Percentiles rank a stretch among this genome's conserved stretches.
These are phyloP conservation scores for Acipenser oxyrinchus DNA, from an alignment of 2,797 vertebrate species.

Conservation along the genomic window DNA sequence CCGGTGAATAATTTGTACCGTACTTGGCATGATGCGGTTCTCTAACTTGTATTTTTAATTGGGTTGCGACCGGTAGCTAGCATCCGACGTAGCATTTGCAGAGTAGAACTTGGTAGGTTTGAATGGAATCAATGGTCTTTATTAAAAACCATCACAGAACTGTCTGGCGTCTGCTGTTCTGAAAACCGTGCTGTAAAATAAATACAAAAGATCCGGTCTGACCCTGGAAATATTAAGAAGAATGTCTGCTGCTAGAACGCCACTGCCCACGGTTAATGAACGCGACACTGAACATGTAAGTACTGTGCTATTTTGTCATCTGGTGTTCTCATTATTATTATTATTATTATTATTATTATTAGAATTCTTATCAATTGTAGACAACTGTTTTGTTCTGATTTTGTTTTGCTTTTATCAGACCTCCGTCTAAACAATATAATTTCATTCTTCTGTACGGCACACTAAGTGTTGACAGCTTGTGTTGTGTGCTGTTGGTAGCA, in stretches of 20 bases:
- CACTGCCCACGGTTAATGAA: constrained; percentile 87
- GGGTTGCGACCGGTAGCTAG: constrained; percentile 16
- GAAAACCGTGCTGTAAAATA: constrained; percentile 22
- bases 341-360: too few relatives aligned
- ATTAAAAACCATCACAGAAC: constrained; percentile 15
- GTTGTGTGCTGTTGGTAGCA: too few relatives aligned
- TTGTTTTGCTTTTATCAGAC: too few relatives aligned
- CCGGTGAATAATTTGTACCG: too few relatives aligned
- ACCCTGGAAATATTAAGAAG: constrained; percentile 28
- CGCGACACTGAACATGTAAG: constrained; percentile 89
- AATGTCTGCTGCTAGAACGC: constrained; percentile 93
- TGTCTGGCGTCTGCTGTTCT: constrained; percentile 19
- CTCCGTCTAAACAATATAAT: too few relatives aligned
- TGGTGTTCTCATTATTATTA: too few relatives aligned
- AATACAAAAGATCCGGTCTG: too few relatives aligned
- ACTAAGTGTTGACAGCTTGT: too few relatives aligned
- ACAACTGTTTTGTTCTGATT: too few relatives aligned
- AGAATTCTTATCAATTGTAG: too few relatives aligned
- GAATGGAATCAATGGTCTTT: constrained; percentile 27
- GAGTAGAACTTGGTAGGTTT: background rate
- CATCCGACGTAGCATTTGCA: constrained; percentile 14
- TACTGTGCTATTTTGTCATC: constrained; percentile 27
- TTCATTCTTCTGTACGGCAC: too few relatives aligned
- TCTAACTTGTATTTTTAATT: constrained; percentile 18
- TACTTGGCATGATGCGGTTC: constrained; percentile 25